Evolutionary conservation across 1,140 invertebrate genomes (phyloP).

Genomic region (Drosophila repletoides): DNA sequence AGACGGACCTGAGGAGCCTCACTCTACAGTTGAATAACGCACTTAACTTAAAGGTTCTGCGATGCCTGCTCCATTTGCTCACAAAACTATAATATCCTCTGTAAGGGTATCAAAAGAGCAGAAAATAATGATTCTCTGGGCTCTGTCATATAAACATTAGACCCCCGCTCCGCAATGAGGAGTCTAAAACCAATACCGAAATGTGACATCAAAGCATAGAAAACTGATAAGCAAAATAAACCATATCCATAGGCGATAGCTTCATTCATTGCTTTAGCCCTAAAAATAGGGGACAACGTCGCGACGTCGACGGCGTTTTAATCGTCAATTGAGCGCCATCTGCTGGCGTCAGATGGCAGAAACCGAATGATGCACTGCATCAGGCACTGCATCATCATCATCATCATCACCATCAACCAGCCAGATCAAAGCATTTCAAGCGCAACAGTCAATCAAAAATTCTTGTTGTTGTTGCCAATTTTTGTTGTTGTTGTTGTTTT

Average conservation of each 20-base stretch:
- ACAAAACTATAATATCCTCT: no score
- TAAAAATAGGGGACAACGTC: conserved; percentile 16
- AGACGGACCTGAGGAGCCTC: no score
- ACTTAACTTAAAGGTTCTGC: no score
- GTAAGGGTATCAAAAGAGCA: no score
- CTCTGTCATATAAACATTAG: conserved; percentile 60
- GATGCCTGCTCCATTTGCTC: no score
- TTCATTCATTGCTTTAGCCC: conserved; percentile 26
- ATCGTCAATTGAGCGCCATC: conserved; percentile 57
- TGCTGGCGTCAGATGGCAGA: conserved; percentile 44
- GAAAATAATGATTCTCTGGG: no score
- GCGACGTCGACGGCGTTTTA: conserved; percentile 23
- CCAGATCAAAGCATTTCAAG: conserved; percentile 73
- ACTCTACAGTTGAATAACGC: no score
- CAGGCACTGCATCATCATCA: background rate
- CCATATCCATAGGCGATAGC: conserved; percentile 30
- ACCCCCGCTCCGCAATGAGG: conserved; percentile 18
- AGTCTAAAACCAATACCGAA: conserved; percentile 29
- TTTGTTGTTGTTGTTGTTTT: conserved; percentile 26
- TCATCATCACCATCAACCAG: background rate
- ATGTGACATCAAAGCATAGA: conserved; percentile 67
- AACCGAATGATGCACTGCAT: background rate
- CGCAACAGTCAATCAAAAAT: conserved; percentile 74
- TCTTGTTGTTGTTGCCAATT: conserved; percentile 9
- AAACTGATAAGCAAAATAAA: conserved; percentile 73